Conservation (phyloP, 2,797 vertebrate species). For the Xenentodon cancila region DNA sequence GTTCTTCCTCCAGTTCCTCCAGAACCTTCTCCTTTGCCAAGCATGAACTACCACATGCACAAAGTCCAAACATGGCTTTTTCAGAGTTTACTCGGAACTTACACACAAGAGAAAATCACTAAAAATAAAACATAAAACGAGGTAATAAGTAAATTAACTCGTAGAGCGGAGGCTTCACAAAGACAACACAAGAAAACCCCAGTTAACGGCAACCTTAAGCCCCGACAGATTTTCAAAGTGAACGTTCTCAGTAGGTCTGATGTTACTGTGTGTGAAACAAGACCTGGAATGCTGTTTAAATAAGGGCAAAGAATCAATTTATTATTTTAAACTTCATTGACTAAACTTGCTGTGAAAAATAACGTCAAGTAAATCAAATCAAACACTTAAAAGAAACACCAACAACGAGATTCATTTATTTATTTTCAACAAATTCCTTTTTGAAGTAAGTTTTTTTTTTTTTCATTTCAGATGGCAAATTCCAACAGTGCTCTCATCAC, state of each 20-base stretch:
- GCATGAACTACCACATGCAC: no score
- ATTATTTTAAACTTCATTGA: background rate
- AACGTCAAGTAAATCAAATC: background rate
- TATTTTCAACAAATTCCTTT: background rate
- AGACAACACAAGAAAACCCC: no score
- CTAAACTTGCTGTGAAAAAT: background rate
- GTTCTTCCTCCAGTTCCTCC: no score
- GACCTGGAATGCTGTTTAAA: background rate
- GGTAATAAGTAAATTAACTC: no score
- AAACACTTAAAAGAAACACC: background rate
- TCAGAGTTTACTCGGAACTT: no score
- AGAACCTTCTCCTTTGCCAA: no score
- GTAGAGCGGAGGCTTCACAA: no score
- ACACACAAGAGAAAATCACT: no score
- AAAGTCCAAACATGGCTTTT: no score
- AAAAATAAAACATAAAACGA: no score
- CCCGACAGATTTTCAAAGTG: no score
- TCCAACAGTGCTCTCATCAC: conserved; percentile 7
- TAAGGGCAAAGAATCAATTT: background rate
- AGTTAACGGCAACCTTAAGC: no score
- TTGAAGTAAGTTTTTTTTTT: conserved; percentile 4
- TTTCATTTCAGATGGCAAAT: background rate
- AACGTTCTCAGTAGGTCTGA: background rate
- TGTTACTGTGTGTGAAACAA: background rate
- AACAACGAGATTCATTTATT: background rate